phyloP scores from a whole-genome alignment of 1,140 invertebrate genomes.

The Pantala flavescens region DNA sequence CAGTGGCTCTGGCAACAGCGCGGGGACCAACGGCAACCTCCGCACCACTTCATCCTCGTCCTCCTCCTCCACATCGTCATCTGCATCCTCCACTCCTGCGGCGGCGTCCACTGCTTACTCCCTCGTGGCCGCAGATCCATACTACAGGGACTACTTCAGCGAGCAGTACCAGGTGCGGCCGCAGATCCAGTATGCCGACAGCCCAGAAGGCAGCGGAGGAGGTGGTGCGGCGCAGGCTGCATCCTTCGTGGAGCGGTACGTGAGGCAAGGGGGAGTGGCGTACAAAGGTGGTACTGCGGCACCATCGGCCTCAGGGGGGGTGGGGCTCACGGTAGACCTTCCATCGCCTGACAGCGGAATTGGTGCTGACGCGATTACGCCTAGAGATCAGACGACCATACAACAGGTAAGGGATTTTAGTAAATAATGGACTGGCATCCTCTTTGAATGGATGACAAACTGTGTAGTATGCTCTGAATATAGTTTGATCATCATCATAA shows the following conservation, averaged over 20 bases:
- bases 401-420: conserved; percentile 62
- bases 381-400: conserved; percentile 71
- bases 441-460: too few relatives aligned
- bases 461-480: too few relatives aligned
- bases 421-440: too few relatives aligned
- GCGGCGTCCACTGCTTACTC: conserved; percentile 29
- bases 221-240: conserved; percentile 25
- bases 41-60: conserved; percentile 29
- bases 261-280: conserved; percentile 36
- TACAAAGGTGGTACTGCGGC: conserved; percentile 42
- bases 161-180: conserved; percentile 39
- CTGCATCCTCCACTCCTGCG: conserved; percentile 24
- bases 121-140: conserved; percentile 32
- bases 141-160: conserved; percentile 42
- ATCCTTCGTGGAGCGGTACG: conserved; percentile 46
- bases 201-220: conserved; percentile 32
- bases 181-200: conserved; percentile 40
- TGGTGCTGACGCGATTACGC: conserved; percentile 80
- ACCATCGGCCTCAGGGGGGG: conserved; percentile 45
- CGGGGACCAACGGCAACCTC: conserved; percentile 15
- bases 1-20: not conserved
- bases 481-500: too few relatives aligned
- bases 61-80: conserved; percentile 25
- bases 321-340: conserved; percentile 68
- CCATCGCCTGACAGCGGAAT: conserved; percentile 87